phyloP scores from a whole-genome alignment of 2,888 invertebrate species.

The Steinernema carpocapsae region DNA sequence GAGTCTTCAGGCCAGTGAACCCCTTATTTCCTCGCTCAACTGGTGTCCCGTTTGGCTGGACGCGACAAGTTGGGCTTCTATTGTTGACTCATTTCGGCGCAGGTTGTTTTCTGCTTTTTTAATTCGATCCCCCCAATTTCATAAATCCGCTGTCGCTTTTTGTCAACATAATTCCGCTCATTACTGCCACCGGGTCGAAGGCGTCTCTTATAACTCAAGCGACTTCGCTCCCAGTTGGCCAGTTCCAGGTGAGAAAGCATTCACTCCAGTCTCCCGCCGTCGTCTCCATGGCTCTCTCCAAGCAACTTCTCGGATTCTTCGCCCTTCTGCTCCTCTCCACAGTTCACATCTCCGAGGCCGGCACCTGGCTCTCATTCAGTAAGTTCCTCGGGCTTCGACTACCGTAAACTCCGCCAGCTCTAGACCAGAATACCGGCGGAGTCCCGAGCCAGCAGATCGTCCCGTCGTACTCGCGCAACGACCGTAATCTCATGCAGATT shows the following conservation, averaged over 20 bases:
- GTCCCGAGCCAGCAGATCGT: constrained; percentile 20
- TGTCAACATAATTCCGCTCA: constrained; percentile 17
- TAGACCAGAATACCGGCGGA: constrained; percentile 23
- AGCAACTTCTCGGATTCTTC: constrained; percentile 17
- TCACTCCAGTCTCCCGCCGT: constrained; percentile 13
- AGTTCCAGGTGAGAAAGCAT: constrained; percentile 29
- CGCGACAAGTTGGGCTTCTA: no score
- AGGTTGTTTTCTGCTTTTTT: constrained; percentile 17
- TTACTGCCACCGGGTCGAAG: neutral
- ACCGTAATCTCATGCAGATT: constrained; percentile 31
- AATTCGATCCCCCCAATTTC: constrained; percentile 13
- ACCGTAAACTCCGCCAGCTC: constrained; percentile 5
- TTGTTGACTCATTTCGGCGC: constrained; percentile 18
- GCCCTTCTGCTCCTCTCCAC: constrained; percentile 4
- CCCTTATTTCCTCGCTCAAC: no score
- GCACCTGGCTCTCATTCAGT: constrained; percentile 31
- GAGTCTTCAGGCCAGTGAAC: no score
- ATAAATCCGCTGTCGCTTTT: constrained; percentile 9
- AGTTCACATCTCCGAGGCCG: neutral
- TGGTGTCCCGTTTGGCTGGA: no score
- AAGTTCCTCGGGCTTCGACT: neutral
- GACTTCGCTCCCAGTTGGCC: neutral
- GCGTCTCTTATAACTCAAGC: constrained; percentile 7
- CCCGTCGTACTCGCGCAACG: constrained; percentile 23
- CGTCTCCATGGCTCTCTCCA: constrained; percentile 5